Conservation (phyloP, 2,888 invertebrate species). For the Caenorhabditis parvicauda region DNA sequence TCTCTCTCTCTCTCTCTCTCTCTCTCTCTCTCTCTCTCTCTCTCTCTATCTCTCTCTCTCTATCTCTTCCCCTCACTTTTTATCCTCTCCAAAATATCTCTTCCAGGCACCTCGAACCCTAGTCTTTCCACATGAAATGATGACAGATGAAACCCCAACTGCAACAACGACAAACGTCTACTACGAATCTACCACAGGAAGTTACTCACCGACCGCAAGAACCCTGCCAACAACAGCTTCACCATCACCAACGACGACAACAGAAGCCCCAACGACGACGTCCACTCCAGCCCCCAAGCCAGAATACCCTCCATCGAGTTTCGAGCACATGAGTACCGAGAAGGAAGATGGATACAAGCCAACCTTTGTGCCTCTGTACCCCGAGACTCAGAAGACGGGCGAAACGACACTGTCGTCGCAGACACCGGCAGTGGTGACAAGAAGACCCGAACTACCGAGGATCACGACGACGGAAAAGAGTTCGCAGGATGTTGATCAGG, state of each 20-base stretch:
- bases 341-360: slow-evolving; percentile 16
- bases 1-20: too few relatives aligned
- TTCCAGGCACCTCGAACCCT: too few relatives aligned
- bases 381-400: slow-evolving; percentile 11
- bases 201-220: slow-evolving; percentile 23
- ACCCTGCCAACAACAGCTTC: slow-evolving; percentile 12
- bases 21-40: too few relatives aligned
- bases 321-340: slow-evolving; percentile 17
- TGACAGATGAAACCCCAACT: too few relatives aligned
- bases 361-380: slow-evolving; percentile 24
- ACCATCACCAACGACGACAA: slow-evolving; percentile 4
- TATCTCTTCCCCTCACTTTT: too few relatives aligned
- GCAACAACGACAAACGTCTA: too few relatives aligned
- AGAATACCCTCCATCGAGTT: slow-evolving; percentile 22
- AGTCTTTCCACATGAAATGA: too few relatives aligned
- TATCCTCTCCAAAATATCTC: too few relatives aligned
- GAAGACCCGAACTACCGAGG: slow-evolving; percentile 19
- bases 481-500: not conserved
- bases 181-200: too few relatives aligned
- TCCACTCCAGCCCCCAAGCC: slow-evolving; percentile 14
- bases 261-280: slow-evolving; percentile 1
- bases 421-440: slow-evolving; percentile 16
- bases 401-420: slow-evolving; percentile 4
- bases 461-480: too few relatives aligned
- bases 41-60: too few relatives aligned